phyloP scores from a whole-genome alignment of 2,113 vertebrate species.

The Ammodytes dubius region DNA sequence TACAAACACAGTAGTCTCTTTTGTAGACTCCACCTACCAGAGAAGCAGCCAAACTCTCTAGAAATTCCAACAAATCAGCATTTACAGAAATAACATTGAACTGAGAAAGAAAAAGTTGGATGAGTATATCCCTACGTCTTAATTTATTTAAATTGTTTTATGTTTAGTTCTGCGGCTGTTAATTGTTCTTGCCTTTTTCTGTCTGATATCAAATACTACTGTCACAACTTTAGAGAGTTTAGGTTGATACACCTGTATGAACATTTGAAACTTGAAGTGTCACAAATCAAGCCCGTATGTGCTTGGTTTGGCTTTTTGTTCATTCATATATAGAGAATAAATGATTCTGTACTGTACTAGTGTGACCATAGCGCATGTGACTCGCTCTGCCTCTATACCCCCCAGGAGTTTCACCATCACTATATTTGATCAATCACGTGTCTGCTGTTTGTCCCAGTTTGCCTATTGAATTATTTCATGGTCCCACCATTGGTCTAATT shows the following conservation, averaged over 20 bases:
- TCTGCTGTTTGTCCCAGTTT: slow-evolving; percentile 2
- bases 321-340: background rate
- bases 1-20: slow-evolving; percentile 33
- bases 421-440: background rate
- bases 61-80: slow-evolving; percentile 13
- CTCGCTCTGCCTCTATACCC: background rate
- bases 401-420: background rate
- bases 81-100: background rate
- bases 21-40: slow-evolving; percentile 7
- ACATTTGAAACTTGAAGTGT: background rate
- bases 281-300: background rate
- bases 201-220: background rate
- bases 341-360: background rate
- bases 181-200: background rate
- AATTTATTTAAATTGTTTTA: background rate
- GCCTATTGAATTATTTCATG: background rate
- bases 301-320: background rate
- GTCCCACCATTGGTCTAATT: background rate
- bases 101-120: background rate
- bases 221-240: background rate
- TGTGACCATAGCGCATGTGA: background rate
- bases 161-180: background rate
- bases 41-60: slow-evolving; percentile 10
- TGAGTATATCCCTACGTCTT: background rate
- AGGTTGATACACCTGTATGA: background rate